A percentile compares a stretch with the other conserved stretches of the same genome.
Evolutionary conservation across 1,140 invertebrate genomes (phyloP).

Genomic region (Sarcophaga bullata): DNA sequence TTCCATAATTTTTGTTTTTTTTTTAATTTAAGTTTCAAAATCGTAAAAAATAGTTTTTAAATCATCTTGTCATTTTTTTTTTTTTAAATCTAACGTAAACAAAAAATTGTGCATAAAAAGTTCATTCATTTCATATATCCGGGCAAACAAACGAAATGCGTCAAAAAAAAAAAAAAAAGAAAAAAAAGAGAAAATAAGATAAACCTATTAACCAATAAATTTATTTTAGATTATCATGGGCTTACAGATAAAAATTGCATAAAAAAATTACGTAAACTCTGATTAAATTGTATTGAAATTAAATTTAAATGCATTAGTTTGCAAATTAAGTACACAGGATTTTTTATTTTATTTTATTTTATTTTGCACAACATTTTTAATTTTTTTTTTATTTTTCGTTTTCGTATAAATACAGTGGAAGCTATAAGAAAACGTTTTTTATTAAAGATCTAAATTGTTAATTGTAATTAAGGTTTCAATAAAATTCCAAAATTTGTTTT

Average conservation of each 20-base stretch:
- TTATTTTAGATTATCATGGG: conserved; percentile 15
- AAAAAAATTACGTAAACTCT: neutral
- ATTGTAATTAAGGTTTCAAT: no score
- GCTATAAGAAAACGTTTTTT: neutral
- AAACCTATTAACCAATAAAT: conserved; percentile 11
- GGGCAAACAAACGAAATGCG: neutral
- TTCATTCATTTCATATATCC: neutral
- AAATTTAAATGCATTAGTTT: conserved; percentile 12
- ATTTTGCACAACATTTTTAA: neutral
- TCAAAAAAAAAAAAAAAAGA: no score
- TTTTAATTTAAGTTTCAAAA: neutral
- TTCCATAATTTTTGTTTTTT: neutral
- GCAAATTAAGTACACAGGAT: neutral
- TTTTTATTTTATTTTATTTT: neutral
- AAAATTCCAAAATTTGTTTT: no score
- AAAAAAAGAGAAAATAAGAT: no score
- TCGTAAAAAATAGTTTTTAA: neutral
- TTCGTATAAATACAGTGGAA: neutral
- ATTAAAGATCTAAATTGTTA: neutral
- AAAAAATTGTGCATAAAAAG: neutral
- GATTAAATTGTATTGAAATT: conserved; percentile 11
- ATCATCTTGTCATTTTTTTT: neutral
- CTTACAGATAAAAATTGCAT: neutral
- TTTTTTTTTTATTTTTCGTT: no score
- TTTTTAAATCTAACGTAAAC: neutral